Evolutionary conservation across 2,888 invertebrate genomes (phyloP), one percentile per base, ranked within the genome.

Genomic region (Ischnura elegans): DNA sequence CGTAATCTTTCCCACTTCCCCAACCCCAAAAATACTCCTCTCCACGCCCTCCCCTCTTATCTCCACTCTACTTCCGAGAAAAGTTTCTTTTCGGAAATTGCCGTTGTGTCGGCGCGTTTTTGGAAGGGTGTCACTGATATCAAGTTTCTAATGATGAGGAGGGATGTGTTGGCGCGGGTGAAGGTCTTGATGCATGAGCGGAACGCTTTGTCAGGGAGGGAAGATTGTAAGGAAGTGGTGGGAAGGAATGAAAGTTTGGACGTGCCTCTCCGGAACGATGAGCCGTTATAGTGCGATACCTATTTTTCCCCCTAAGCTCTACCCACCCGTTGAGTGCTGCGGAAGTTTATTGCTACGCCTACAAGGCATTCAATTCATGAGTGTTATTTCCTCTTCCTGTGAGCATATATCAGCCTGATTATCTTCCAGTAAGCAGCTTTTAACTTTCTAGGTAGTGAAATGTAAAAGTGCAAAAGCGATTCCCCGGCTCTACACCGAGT

Each of bases 81-180:
- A 76, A 76, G 76, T 76, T 76, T 76, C 76, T 76, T 76, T 76
- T 76, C 76, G 76, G 76, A 76, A 76, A 76, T 76, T 76, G 76
- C 36, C 76, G 76, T 76, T 76, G 36, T 76, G 76, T 29, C 36
- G 76, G 76, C 76, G 76, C 76, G 51, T 51, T 51, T n/a, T 76
- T 76, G 76, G 36, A 76, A 51, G 13, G 76, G 36, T 76, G 76
- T 76, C 76, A 36, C 76, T 76, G 76, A 76, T 76, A 76, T 76
- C 76, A 76, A 76, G 76, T 76, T 76, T 76, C 76, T 76, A 76
- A 76, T 76, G 76, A 76, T 76, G 76, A 10, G 36, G 36, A 36
- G 76, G 76, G 16, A 16, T 29, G 29, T 36, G 36, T 36, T 29
- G 13, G 76, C 36, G 36, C 16, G 29, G 76, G 25, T 8, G 76